Evolutionary conservation across 2,888 invertebrate species (phyloP).

Genomic region (Apeira syringaria): DNA sequence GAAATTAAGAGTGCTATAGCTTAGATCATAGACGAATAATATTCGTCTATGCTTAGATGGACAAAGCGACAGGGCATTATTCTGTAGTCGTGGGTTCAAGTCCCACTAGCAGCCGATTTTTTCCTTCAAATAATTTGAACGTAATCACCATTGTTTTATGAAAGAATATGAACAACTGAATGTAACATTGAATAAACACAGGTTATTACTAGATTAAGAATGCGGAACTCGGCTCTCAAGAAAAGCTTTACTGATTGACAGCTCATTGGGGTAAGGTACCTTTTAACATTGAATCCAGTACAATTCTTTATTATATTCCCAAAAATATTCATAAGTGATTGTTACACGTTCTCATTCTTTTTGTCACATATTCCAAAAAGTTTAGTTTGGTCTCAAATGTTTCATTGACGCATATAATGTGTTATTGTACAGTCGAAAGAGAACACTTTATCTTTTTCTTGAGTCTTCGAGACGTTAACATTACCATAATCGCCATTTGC

Average conservation of each 20-base stretch:
- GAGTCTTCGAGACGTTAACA: slow-evolving; percentile 24
- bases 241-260: slow-evolving; percentile 6
- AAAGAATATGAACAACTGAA: too few relatives aligned
- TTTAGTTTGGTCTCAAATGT: slow-evolving; percentile 14
- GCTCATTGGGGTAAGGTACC: slow-evolving; percentile 14
- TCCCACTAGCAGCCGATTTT: too few relatives aligned
- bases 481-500: slow-evolving; percentile 36
- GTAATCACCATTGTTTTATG: too few relatives aligned
- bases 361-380: slow-evolving; percentile 9
- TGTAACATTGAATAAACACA: too few relatives aligned
- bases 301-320: slow-evolving; percentile 5
- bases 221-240: slow-evolving; percentile 2
- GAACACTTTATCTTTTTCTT: too few relatives aligned
- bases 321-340: slow-evolving; percentile 6
- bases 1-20: too few relatives aligned
- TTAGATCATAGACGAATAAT: too few relatives aligned
- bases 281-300: slow-evolving; percentile 1
- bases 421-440: slow-evolving; percentile 10
- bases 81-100: too few relatives aligned
- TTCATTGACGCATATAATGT: slow-evolving; percentile 20
- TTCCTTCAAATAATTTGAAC: too few relatives aligned
- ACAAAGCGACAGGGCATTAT: too few relatives aligned
- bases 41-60: too few relatives aligned
- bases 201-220: too few relatives aligned
- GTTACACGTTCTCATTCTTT: slow-evolving; percentile 13